Base-by-base conservation (phyloP, 2,888 invertebrate species). In the Camponotus fellah region DNA sequence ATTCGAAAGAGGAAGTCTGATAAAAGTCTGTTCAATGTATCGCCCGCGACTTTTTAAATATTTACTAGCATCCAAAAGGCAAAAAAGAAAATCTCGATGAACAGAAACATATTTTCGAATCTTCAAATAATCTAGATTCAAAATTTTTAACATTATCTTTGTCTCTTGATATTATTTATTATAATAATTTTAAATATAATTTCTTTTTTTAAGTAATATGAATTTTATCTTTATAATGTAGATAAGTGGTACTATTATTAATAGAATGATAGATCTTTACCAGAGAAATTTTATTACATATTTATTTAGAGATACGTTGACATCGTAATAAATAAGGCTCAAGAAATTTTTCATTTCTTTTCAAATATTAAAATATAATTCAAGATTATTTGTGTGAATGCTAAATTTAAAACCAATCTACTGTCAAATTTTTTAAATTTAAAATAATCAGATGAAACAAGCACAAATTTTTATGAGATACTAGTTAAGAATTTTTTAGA, bases 121-220 rank as follows among this genome's bases (percentile, higher is more conserved):
- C 8, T n/a, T 53, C 8, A 53, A 53, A 14, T 53, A 53, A 10
- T 26, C 0, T 8, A n/a, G 34, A 76, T 62, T 10, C 21, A 66
- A 14, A 74, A 34, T 21, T 74, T n/a, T 60, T 60, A 64, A 64
- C 1, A 2, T 32, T 2, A 2, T 12, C 10, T 17, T 21, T 21
- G 2, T 34, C 32, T 37, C n/a, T 56, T 53, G 46, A 14, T 71
- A 71, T 71, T 53, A 4, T 46, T 72, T 58, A 40, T 37, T 58
- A 6, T 37, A 26, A 26, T 26, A 26, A 26, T 26, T 53, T 53
- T 53, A 0, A 53, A 53, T 53, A 53, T n/a, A n/a, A 2, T 53
- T 53, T 53, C n/a, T n/a, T 6, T 17, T 49, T 53, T 53, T 2
- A 53, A 17, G n/a, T 8, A 49, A 49, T 49, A n/a, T 53, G 6